Conservation (phyloP, 2,888 invertebrate species). For the Pilophorus perplexus region DNA sequence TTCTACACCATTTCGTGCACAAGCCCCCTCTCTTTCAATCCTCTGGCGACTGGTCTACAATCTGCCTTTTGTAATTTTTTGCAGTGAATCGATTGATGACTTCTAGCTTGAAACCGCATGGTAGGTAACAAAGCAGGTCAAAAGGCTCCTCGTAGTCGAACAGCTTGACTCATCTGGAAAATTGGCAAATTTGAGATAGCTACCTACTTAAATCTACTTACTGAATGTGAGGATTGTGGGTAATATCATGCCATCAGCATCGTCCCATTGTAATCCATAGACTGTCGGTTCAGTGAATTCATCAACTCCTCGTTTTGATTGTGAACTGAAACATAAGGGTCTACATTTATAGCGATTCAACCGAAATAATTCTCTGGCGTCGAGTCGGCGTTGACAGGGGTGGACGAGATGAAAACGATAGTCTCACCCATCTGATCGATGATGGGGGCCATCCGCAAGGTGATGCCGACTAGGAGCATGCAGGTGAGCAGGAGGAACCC, state of each 20-base stretch:
- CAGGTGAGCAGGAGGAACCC: slow-evolving; percentile 84
- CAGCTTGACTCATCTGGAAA: too few species aligned
- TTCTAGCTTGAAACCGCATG: too few species aligned
- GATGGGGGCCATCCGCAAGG: slow-evolving; percentile 88
- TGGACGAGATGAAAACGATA: neutral
- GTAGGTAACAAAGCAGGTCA: too few species aligned
- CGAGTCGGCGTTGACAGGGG: too few species aligned
- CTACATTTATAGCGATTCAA: slow-evolving; percentile 45
- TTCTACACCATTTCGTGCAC: too few species aligned
- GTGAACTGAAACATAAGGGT: slow-evolving; percentile 64
- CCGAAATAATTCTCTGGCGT: neutral
- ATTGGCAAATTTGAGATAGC: too few species aligned
- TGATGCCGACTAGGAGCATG: slow-evolving; percentile 84
- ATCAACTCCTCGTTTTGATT: slow-evolving; percentile 85
- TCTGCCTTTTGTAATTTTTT: too few species aligned
- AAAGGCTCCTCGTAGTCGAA: too few species aligned
- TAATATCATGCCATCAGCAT: slow-evolving; percentile 43
- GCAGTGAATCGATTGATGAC: too few species aligned
- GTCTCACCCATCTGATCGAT: slow-evolving; percentile 96
- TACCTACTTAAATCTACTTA: neutral
- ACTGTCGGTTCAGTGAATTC: slow-evolving; percentile 65
- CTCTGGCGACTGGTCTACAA: too few species aligned
- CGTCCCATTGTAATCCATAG: slow-evolving; percentile 45
- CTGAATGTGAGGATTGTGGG: slow-evolving; percentile 39
- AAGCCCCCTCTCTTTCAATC: too few species aligned